Evolutionary conservation across 2,113 vertebrate species (phyloP).

Genomic region (Lagenorhynchus albirostris): DNA sequence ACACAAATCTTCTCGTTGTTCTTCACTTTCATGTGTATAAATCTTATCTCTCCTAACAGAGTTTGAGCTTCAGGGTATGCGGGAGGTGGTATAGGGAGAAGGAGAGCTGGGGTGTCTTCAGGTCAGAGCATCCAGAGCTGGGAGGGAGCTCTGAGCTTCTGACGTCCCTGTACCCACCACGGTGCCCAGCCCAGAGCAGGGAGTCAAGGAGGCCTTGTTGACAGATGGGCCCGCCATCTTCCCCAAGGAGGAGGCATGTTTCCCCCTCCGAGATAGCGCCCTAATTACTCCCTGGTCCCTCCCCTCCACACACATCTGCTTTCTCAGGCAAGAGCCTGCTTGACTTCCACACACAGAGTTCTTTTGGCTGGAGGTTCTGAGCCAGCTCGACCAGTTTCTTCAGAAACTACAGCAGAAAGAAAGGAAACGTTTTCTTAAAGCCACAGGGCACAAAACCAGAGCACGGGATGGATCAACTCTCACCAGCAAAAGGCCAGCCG

Average conservation of each 20-base stretch:
- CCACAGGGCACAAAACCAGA: background rate
- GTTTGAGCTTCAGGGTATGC: constrained; percentile 44
- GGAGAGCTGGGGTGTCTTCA: background rate
- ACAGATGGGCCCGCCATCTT: constrained; percentile 39
- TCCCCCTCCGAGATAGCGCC: background rate
- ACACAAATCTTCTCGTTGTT: constrained; percentile 59
- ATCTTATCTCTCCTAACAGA: constrained; percentile 56
- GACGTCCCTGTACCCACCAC: constrained; percentile 24
- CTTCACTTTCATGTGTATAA: constrained; percentile 43
- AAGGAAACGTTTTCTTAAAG: constrained; percentile 47
- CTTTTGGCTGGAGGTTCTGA: constrained; percentile 35
- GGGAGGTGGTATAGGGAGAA: background rate
- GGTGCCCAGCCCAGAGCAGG: background rate
- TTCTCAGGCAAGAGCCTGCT: constrained; percentile 66
- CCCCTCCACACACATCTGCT: constrained; percentile 46
- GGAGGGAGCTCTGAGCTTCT: background rate
- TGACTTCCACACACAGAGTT: constrained; percentile 27
- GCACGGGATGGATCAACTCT: background rate
- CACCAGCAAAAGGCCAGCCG: background rate
- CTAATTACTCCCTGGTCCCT: constrained; percentile 33
- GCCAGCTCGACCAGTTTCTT: constrained; percentile 61
- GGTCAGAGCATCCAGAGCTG: constrained; percentile 17
- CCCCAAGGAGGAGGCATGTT: background rate
- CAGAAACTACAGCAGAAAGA: constrained; percentile 32
- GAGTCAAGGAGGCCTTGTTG: constrained; percentile 8